phyloP scores from a whole-genome alignment of 2,113 vertebrate genomes.

The Pogona vitticeps region DNA sequence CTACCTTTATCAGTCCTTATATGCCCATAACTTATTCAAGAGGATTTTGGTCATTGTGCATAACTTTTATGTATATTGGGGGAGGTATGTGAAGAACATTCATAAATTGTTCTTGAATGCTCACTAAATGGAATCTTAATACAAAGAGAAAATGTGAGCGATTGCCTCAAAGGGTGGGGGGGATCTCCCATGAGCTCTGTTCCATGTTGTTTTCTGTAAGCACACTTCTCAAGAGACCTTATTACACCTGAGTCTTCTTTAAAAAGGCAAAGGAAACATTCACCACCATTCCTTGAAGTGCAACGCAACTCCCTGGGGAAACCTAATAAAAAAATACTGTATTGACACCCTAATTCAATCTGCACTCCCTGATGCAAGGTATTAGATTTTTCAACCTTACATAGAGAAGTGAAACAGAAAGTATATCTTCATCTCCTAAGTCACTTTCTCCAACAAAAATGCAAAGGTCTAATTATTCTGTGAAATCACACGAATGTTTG shows the following conservation, averaged over 20 bases:
- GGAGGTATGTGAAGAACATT: too few relatives aligned
- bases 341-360: neutral
- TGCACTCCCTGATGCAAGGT: fast-evolving
- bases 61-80: too few relatives aligned
- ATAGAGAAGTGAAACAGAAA: neutral
- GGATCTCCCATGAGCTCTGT: neutral
- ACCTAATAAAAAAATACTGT: neutral
- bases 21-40: too few relatives aligned
- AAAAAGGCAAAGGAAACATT: neutral
- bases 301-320: fast-evolving
- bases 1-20: too few relatives aligned
- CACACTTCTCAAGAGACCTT: neutral
- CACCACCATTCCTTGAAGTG: neutral
- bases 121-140: slow-evolving; percentile 17
- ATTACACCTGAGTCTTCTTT: neutral
- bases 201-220: fast-evolving
- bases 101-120: neutral
- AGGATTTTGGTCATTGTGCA: too few relatives aligned
- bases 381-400: neutral
- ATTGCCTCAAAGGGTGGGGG: neutral
- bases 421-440: neutral
- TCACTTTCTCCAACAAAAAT: neutral
- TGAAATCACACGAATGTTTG: fast-evolving
- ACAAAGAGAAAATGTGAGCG: slow-evolving; percentile 7
- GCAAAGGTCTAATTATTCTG: neutral